phyloP scores from a whole-genome alignment of 2,113 vertebrate genomes.

The Tragulus kanchil region DNA sequence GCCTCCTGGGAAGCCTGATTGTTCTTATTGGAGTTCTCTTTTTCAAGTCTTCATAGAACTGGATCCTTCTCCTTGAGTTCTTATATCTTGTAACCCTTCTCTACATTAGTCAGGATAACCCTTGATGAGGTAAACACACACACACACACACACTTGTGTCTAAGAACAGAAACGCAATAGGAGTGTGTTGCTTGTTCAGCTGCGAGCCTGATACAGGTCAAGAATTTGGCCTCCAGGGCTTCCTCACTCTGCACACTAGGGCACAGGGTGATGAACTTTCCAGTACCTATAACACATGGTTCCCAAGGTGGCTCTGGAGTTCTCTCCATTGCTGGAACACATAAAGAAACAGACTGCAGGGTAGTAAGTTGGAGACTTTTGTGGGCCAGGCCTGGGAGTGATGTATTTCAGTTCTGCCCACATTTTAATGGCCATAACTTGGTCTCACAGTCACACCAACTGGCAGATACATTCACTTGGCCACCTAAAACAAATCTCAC shows the following conservation, averaged over 20 bases:
- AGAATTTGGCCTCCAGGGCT: background rate
- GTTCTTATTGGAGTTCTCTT: background rate
- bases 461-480: background rate
- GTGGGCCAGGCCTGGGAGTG: background rate
- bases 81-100: background rate
- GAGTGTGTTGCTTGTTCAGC: background rate
- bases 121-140: background rate
- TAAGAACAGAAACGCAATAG: background rate
- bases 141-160: too few relatives aligned
- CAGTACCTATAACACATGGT: background rate
- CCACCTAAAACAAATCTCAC: background rate
- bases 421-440: background rate
- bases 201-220: background rate
- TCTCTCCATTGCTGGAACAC: background rate
- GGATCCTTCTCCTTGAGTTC: background rate
- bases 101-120: background rate
- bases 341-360: background rate
- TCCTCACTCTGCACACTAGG: background rate
- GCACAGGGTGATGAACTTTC: accelerated
- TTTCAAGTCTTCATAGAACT: background rate
- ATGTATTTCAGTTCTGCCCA: background rate
- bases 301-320: background rate
- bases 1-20: too few relatives aligned
- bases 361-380: background rate
- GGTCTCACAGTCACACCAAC: background rate